phyloP scores from a whole-genome alignment of 2,888 invertebrate genomes.

The Steromphala cineraria region DNA sequence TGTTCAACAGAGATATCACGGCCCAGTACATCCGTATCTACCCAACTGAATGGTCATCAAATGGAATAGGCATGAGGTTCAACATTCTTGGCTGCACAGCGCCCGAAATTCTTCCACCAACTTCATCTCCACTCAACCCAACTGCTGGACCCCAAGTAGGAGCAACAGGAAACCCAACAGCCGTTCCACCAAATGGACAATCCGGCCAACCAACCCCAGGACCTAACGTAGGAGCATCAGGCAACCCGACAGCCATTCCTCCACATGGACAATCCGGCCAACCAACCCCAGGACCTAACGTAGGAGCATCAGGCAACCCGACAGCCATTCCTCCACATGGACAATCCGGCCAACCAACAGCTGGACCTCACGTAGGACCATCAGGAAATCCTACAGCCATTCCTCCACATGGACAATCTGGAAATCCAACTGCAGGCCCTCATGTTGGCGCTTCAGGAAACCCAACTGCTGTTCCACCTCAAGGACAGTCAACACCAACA shows the following conservation, averaged over 20 bases:
- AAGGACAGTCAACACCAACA: not conserved
- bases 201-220: not conserved
- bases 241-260: constrained; percentile 27
- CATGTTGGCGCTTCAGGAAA: not conserved
- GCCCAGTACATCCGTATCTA: constrained; percentile 58
- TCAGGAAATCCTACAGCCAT: constrained; percentile 36
- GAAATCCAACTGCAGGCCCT: not conserved
- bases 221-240: constrained; percentile 18
- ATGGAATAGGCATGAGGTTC: constrained; percentile 50
- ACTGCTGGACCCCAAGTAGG: constrained; percentile 30
- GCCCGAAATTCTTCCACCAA: constrained; percentile 37
- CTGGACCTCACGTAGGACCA: constrained; percentile 11
- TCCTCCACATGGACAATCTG: not conserved
- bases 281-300: not conserved
- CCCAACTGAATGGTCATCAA: constrained; percentile 44
- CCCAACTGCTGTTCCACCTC: not conserved
- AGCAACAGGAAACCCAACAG: constrained; percentile 38
- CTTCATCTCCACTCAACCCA: constrained; percentile 36
- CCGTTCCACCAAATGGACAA: constrained; percentile 24
- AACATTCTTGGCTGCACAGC: constrained; percentile 62
- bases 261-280: not conserved
- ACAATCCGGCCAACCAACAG: constrained; percentile 12
- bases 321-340: constrained; percentile 31
- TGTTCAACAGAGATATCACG: constrained; percentile 62
- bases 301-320: constrained; percentile 29